Base-by-base conservation (phyloP, 2,888 invertebrate genomes). In the Galerucella calmariensis region DNA sequence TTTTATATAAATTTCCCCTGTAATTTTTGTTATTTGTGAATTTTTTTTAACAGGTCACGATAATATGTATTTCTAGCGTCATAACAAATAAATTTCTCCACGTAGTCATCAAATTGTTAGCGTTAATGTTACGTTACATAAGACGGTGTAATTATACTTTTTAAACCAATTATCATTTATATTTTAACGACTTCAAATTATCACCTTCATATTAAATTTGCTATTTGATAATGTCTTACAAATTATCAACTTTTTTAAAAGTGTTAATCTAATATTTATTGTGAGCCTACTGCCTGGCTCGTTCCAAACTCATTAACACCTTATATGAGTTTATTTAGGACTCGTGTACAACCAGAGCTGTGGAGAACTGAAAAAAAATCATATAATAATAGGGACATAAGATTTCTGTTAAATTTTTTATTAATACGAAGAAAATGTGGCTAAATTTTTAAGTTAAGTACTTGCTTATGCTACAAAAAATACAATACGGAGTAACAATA, bases 211-310 rank as follows among this genome's bases (percentile, higher is more conserved):
- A 61, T 61, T 61, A 61, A 61, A 27, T 1, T 14, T 8, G 35
- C 27, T 61, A 12, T 35, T 35, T 35, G 61, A 9, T 9, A 61
- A 61, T 61, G 14, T 5, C 5, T 35, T 14, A 61, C 61, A 35
- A 61, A 61, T 61, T 61, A 61, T 35, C 61, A 61, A 35, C 61
- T 61, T 35, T 35, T 61, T 61, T 61, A 61, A 16, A 61, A 61
- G 24, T 61, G 35, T 61, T 27, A 61, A 5, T 27, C 61, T 61
- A 61, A 61, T 61, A 61, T 61, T 61, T 27, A 61, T 35, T 61
- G 35, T 61, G 6, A 61, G 35, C 35, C 20, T 14, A 24, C 59
- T 59, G 27, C 59, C 35, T 61, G 61, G 61, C 61, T 61, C 61
- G 61, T 61, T 61, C 61, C 61, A 61, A 61, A 14, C 61, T 61